Evolutionary conservation across 1,140 invertebrate species (phyloP), one percentile per base, ranked within the genome.

Genomic region (Aphaenogaster rudis): DNA sequence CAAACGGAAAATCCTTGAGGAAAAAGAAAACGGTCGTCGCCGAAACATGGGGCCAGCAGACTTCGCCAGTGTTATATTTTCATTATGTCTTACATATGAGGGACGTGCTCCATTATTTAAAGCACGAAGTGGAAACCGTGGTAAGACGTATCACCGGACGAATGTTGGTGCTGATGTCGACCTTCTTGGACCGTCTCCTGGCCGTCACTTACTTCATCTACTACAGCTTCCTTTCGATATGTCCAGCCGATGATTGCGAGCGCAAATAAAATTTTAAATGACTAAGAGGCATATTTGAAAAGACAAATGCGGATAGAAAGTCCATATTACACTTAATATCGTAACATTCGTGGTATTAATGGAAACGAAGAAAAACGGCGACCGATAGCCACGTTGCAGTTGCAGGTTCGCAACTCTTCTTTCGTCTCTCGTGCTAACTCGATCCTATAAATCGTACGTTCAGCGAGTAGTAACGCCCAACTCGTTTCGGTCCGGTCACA

Each of bases 91-190:
- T 63, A 42, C 89, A 86, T 88, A 79, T 85, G 86, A 87, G 66
- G 67, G 80, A 21, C 72, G 88, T 84, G 77, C 90, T 94, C 89
- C 91, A 95, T 95, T 94, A 94, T 95, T 95, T 93, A 95, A 88
- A 88, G 88, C 88, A 88, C 90, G 76, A 87, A 94, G 93, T 94
- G 92, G 91, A 94, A 91, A 93, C 92, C 92, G 91, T 76, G 94
- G 93, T 94, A 94, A 93, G 92, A 93, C 89, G 91, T 89, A 92
- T 88, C 88, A 89, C 91, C 90, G 91, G 88, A 89, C 88, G 89
- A 92, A 92, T 93, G 92, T 91, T 88, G 88, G 39, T 88, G 54
- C 72, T 17, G 50, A 64, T 8, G 13, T 64, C 9, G 82, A 52
- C 39, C 9, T 64, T 77, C 9, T 17, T 8, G 48, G 17, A 64